Conservation (phyloP, 2,888 invertebrate species). For the Limnephilus lunatus region DNA sequence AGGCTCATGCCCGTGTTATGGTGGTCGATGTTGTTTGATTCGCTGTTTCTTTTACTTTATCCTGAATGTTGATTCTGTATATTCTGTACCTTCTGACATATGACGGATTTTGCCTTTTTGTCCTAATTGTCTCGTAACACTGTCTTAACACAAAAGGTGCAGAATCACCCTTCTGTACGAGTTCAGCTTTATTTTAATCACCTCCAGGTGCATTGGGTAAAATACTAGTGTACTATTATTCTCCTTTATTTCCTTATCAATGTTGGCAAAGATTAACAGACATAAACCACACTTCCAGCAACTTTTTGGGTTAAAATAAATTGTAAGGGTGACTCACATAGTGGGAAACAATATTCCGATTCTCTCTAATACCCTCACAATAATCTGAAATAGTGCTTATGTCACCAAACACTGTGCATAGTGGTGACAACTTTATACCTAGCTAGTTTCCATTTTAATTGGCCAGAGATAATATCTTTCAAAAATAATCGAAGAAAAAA, state of each 20-base stretch:
- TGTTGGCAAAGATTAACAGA: not conserved
- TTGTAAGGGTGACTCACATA: not conserved
- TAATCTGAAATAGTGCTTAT: not conserved
- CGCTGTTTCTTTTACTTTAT: not conserved
- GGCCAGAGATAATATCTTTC: not conserved
- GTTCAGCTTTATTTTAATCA: not conserved
- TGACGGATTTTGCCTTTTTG: too few species aligned
- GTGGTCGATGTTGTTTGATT: too few species aligned
- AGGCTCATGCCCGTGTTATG: too few species aligned
- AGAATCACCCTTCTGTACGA: not conserved
- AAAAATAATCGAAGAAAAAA: not conserved
- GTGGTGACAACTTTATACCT: not conserved
- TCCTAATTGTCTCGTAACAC: too few species aligned
- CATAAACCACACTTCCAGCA: not conserved
- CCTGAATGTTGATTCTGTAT: not conserved
- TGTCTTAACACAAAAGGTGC: too few species aligned
- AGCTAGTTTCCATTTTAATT: not conserved
- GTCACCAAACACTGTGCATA: not conserved
- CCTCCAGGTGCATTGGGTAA: too few species aligned
- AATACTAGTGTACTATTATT: not conserved
- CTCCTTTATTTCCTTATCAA: not conserved
- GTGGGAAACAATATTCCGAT: not conserved
- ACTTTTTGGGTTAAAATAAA: not conserved
- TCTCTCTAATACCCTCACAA: not conserved
- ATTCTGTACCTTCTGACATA: too few species aligned